Base-by-base conservation (phyloP, 2,797 vertebrate species). In the Thalassophryne amazonica region DNA sequence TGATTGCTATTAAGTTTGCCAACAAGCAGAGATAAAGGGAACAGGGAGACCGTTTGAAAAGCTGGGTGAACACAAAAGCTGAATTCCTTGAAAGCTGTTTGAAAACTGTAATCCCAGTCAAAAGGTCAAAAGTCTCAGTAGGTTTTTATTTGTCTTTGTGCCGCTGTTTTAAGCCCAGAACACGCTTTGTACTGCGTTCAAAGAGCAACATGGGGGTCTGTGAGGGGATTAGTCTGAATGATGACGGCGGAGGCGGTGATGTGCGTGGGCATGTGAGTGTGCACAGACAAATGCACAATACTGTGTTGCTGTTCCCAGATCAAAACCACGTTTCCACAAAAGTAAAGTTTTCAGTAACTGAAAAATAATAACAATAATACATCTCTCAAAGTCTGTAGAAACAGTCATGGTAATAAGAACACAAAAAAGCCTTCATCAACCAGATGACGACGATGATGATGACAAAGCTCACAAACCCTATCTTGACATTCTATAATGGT, bases 221-320 rank as follows among this genome's bases (percentile, higher is more conserved):
- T 85, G 88, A 91, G 84, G 86, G 85, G 87, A 90, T 89, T 89
- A 90, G 83, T 84, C 81, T 85, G 76, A 86, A 84, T 85, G 84
- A 81, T 78, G 83, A 76, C 54, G 75, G 80, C 41, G 46, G 69
- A 76, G 78, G 76, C 32, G 39, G 56, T 40, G 38, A 24, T 60
- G 74, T 69, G 74, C 16, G 69, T 58, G 56, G 54, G 56, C 30
- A 57, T 67, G 66, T 59, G 57, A 55, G 64, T 20, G 28, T 22
- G 41, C 16, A 8, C 41, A 11, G 16, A 35, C 9, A 47, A 47
- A 24, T 16, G 18, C 59, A 25, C 27, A 3, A 11, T 1, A n/a
- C 9, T 12, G 8, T 28, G 35, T 17, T 73, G 39, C 43, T 52
- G 31, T 43, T 50, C 49, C 59, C 52, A 34, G 17, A 28, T n/a